phyloP scores from a whole-genome alignment of 2,797 vertebrate genomes.

The Glyptemys insculpta region DNA sequence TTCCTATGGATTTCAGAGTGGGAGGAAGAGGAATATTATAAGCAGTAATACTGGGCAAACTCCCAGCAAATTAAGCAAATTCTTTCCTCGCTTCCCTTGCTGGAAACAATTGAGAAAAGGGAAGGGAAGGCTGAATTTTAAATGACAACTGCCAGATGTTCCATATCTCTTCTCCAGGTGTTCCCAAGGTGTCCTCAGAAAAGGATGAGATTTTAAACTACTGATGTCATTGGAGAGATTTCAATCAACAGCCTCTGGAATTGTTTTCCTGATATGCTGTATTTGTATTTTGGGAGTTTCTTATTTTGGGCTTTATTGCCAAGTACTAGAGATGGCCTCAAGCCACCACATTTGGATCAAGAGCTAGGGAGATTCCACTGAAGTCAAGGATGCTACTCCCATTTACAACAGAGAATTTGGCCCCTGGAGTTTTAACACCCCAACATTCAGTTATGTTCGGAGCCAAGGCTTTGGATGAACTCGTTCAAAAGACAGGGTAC shows the following conservation, averaged over 20 bases:
- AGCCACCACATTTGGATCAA: neutral
- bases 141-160: neutral
- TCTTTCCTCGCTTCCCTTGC: neutral
- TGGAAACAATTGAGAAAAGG: neutral
- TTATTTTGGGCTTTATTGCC: neutral
- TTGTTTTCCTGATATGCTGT: accelerated
- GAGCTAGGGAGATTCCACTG: neutral
- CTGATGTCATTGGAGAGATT: neutral
- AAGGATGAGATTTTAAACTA: accelerated
- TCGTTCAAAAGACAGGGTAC: neutral
- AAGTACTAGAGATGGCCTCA: neutral
- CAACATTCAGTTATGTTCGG: neutral
- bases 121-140: neutral
- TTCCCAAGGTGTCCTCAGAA: neutral
- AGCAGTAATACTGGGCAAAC: accelerated
- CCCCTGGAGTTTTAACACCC: too few relatives aligned
- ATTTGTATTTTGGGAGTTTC: neutral
- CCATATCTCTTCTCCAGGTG: neutral
- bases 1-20: neutral
- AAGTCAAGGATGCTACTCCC: neutral
- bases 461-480: neutral
- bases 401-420: too few relatives aligned
- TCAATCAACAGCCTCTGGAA: neutral
- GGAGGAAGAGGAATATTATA: neutral
- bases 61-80: neutral